phyloP scores from a whole-genome alignment of 2,797 vertebrate genomes.

The Rhinoraja longicauda region DNA sequence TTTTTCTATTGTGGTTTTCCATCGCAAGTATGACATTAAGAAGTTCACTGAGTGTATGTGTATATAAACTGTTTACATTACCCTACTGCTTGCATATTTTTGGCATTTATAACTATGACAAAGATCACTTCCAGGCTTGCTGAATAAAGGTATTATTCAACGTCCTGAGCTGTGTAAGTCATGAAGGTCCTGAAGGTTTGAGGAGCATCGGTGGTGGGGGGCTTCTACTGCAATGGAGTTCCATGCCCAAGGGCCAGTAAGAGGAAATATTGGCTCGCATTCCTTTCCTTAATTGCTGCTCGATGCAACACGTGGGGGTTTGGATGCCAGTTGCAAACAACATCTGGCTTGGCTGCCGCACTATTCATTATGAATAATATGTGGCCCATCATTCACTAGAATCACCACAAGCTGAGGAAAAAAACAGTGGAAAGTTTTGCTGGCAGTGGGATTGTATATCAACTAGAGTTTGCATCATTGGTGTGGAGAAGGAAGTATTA shows the following conservation, averaged over 20 bases:
- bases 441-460: background rate
- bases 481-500: background rate
- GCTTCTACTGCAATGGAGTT: background rate
- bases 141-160: constrained; percentile 14
- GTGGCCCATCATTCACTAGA: background rate
- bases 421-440: background rate
- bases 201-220: background rate
- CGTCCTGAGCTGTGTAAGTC: background rate
- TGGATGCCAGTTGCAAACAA: background rate
- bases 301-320: background rate
- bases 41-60: background rate
- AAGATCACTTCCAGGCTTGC: background rate
- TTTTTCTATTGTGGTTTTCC: background rate
- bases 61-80: constrained; percentile 25
- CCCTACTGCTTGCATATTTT: constrained; percentile 2
- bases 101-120: background rate
- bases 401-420: background rate
- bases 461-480: background rate
- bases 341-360: background rate
- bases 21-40: background rate
- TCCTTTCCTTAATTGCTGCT: background rate
- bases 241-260: no score
- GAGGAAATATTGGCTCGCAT: background rate
- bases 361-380: background rate
- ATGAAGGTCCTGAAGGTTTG: background rate